Conservation (phyloP, 2,797 vertebrate species). For the Monodelphis domestica region DNA sequence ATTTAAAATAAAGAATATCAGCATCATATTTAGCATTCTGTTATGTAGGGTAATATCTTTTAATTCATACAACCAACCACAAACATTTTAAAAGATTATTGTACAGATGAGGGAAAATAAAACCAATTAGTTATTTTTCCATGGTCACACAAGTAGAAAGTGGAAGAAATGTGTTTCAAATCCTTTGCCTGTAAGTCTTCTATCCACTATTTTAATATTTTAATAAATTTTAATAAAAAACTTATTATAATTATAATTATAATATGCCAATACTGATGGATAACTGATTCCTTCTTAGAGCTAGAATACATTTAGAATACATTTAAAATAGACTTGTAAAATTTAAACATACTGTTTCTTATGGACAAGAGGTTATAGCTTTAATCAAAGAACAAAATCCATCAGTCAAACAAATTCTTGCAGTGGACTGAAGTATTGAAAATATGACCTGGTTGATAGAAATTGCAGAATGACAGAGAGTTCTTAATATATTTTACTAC, state of each 20-base stretch:
- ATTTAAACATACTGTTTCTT: neutral
- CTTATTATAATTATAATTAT: neutral
- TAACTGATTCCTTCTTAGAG: neutral
- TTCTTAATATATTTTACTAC: neutral
- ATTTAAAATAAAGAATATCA: neutral
- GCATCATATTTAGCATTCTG: neutral
- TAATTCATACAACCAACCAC: neutral
- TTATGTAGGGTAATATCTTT: neutral
- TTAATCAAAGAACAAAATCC: neutral
- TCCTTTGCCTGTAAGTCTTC: neutral
- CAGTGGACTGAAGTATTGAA: neutral
- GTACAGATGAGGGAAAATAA: neutral
- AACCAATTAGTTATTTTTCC: neutral
- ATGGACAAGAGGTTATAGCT: neutral
- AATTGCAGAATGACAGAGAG: neutral
- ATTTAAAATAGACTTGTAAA: neutral
- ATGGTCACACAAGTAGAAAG: neutral
- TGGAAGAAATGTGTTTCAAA: neutral
- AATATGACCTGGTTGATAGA: neutral
- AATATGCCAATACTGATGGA: neutral
- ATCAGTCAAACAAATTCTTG: neutral
- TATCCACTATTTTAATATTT: too few relatives aligned
- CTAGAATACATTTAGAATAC: neutral
- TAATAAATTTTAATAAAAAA: too few relatives aligned
- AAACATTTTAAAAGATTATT: neutral